Base-by-base conservation (phyloP, 2,113 vertebrate species). In the Dromiciops gliroides region DNA sequence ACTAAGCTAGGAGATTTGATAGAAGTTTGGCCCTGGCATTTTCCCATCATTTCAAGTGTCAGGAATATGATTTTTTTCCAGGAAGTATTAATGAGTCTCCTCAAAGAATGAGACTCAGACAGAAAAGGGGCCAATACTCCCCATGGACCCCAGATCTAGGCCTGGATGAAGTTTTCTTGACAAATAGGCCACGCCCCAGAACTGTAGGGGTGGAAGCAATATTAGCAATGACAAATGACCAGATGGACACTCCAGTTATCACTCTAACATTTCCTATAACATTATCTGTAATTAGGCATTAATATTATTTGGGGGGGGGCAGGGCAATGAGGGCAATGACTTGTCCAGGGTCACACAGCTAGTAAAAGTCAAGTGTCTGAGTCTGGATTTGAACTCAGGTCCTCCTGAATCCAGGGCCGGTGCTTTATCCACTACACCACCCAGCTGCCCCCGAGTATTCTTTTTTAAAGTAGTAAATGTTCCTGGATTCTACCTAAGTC, bases 1-100 rank as follows among this genome's bases (percentile, higher is more conserved):
- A 7, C 94, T 95, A 89, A 96, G 51, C 93, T 94, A 49, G 37
- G 91, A 94, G 91, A 95, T 67, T 91, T 95, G 89, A 96, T 93
- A 96, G 93, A 6, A 91, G 83, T 93, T 94, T 94, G 88, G 25
- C 75, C 16, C 83, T 92, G 50, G 92, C 91, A 75, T 37, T 96
- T 3, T 0, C 50, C 92, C 67, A 97, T 89, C 90, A 89, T 31
- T 92, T 93, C 94, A 90, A 93, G 89, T 75, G 37, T 96, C 53
- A 92, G 31, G 89, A 95, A 95, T 89, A 91, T 19, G 48, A 94
- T 88, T 67, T 16, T 16, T 92, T 89, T 83, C 67, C 91, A 94
- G 67, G 9, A 96, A 96, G 93, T 93, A 51, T 94, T 95, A 90
- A 91, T 83, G 75, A 94, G 31, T 90, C 25, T 94, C 26, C 95